Base-by-base conservation (phyloP, 1,140 invertebrate genomes). In the Liolophura sinensis region DNA sequence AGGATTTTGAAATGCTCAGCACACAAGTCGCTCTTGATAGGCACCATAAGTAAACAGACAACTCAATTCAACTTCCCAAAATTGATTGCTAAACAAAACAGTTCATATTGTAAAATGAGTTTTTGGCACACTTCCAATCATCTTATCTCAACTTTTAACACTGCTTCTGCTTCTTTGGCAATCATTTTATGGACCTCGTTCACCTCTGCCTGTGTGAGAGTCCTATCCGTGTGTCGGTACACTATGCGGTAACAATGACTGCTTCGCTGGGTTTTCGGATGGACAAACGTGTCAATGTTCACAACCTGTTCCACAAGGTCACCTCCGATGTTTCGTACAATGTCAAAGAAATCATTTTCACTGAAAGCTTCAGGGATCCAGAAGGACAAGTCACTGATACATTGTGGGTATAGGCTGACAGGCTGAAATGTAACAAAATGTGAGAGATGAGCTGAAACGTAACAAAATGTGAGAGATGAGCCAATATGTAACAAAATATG, bases 361-460 rank as follows among this genome's bases (percentile, higher is more conserved):
- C 87, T 88, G 83, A 90, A 98, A 56, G 86, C 84, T 31, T 77
- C 70, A 0, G 95, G 93, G 24, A 99, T 82, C 96, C 96, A 99
- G 83, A 99, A 99, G 64, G 97, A 98, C 15, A 99, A 89, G 81
- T 99, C 97, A 86, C 95, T 97, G 25, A 77, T 86, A 79, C 95
- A 96, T 74, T 92, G 93, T 1, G 97, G 96, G 85, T 91, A 95
- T 40, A 89, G 82, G 75, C 96, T 98, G 4, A 99, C 86, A 3
- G 91, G 87, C 88, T 95, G 89, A 73, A 92, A 94, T 59, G 57
- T 51, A 64, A 66, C 22, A 40, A 40, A 70, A 54, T 48, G 27
- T 56, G 49, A 70, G 40, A 40, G 31, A 40, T 40, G 31, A 40
- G 9, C 31, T 40, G 3, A 40, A 5, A 9, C 9, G 3, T 40